Evolutionary conservation across 2,113 vertebrate genomes (phyloP).

Genomic region (Pristiophorus japonicus): DNA sequence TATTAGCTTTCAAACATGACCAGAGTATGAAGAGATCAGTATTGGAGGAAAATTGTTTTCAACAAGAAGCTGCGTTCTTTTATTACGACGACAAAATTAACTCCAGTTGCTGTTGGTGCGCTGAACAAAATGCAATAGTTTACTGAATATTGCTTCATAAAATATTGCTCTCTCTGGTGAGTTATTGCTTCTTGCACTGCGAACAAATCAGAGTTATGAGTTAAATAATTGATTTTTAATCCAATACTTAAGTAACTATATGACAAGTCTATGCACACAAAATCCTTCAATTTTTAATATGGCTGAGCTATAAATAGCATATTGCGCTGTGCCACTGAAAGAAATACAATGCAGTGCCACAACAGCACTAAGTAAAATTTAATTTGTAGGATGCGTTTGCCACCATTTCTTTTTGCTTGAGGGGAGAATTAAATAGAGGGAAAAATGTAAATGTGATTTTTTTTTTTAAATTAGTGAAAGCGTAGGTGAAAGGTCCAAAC

Average conservation of each 20-base stretch:
- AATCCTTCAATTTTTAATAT: slow-evolving; percentile 33
- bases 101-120: not conserved
- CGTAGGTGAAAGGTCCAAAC: not conserved
- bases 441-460: not conserved
- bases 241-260: slow-evolving; percentile 23
- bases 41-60: not conserved
- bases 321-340: not conserved
- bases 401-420: not conserved
- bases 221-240: slow-evolving; percentile 37
- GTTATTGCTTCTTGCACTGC: not conserved
- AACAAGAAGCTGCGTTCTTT: not conserved
- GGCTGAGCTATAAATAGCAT: not conserved
- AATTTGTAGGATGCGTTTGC: not conserved
- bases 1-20: not conserved
- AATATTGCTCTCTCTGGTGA: slow-evolving; percentile 7
- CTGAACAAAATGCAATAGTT: not conserved
- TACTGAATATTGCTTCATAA: slow-evolving; percentile 17
- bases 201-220: slow-evolving; percentile 31
- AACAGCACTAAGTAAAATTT: not conserved
- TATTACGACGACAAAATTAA: not conserved
- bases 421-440: not conserved
- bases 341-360: not conserved
- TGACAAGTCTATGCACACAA: not conserved
- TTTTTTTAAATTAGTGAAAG: not conserved
- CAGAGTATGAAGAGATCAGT: too few relatives aligned